Evolutionary conservation across 1,140 invertebrate genomes (phyloP), one percentile per base, ranked within the genome.

Genomic region (Camponotus floridanus): DNA sequence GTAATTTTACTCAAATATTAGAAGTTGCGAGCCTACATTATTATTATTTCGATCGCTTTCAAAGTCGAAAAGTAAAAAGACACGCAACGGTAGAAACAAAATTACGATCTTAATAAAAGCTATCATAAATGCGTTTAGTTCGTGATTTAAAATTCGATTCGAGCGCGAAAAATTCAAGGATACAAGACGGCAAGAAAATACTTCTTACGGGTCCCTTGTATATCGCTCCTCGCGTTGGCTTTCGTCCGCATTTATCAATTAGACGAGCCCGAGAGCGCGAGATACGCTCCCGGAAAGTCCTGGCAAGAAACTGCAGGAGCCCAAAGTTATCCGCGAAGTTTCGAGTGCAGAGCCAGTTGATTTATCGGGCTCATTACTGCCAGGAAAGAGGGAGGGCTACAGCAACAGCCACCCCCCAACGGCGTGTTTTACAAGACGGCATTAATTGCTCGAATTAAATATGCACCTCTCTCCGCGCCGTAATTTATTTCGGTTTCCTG

Each of bases 401-500:
- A 90, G 90, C 91, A 91, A 92, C 92, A 93, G 92, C 92, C 92
- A 93, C 94, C 93, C 93, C 93, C 93, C 92, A 93, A 86, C 93
- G 92, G 94, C 94, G 93, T 95, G 95, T 95, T 95, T 95, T 95
- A 95, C 95, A 95, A 95, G 94, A 94, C 94, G 94, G 94, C 94
- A 95, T 95, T 95, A 95, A 95, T 95, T 95, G 94, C 94, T 94
- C 91, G 94, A 95, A 95, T 95, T 95, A 95, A 95, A 95, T 95
- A 95, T 95, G 95, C 94, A 95, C 94, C 93, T 95, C 93, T 92
- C 92, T 92, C 91, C 92, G 91, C 91, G 90, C 86, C 90, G 93
- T 94, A 95, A 95, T 95, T 94, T 95, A 94, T 95, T 95, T 95
- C 92, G 92, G 93, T 93, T 94, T 94, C 92, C 93, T 91, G 92